Evolutionary conservation across 64 coral and sea anemone species (phyloP).

Genomic region (Porites australiensis): DNA sequence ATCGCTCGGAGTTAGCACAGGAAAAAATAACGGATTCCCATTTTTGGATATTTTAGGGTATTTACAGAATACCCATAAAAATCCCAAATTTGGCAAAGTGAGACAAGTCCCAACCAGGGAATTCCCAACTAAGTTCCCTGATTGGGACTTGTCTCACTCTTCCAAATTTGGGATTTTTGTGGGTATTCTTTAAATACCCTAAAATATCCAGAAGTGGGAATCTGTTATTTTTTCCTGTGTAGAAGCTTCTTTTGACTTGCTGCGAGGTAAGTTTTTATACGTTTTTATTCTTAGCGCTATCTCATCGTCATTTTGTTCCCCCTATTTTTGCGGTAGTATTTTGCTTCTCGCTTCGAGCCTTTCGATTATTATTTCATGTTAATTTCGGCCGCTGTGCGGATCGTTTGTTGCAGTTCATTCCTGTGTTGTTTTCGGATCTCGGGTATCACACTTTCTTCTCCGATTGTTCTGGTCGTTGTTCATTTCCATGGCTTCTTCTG

Average conservation of each 20-base stretch:
- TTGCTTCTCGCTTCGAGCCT: background rate
- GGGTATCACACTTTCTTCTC: constrained; percentile 4
- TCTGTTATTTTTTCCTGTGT: too few species aligned
- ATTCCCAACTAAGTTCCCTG: too few species aligned
- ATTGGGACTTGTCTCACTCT: too few species aligned
- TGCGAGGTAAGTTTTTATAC: constrained; percentile 11
- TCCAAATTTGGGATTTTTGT: too few species aligned
- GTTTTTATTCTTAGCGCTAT: background rate
- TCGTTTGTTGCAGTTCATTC: background rate
- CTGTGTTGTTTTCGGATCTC: background rate
- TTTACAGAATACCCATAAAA: too few species aligned
- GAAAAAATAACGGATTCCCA: too few species aligned
- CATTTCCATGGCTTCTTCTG: constrained; percentile 9
- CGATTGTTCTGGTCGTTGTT: background rate
- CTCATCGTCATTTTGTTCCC: background rate
- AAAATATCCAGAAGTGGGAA: too few species aligned
- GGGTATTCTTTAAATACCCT: too few species aligned
- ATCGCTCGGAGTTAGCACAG: constrained; percentile 3
- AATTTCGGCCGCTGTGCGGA: constrained; percentile 2
- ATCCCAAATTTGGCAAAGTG: too few species aligned
- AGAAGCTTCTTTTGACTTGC: background rate
- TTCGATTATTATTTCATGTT: background rate
- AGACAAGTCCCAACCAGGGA: too few species aligned
- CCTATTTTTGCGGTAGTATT: background rate
- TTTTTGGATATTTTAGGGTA: too few species aligned